A percentile compares a stretch with the other conserved stretches of the same genome.
Evolutionary conservation across 2,888 invertebrate species (phyloP).

Genomic region (Epinotia brunnichana): DNA sequence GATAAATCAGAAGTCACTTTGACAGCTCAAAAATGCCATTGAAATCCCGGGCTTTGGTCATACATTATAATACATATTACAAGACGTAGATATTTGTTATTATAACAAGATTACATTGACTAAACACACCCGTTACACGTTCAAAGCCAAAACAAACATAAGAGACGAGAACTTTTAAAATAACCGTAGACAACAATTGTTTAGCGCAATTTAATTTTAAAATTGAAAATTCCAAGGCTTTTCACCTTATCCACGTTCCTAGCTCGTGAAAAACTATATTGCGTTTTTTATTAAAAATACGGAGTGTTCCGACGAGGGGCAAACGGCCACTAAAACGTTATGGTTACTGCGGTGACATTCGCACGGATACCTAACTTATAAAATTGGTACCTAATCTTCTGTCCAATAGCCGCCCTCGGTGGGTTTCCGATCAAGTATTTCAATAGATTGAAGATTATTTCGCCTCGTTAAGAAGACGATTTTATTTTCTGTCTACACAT

Average conservation of each 20-base stretch:
- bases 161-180: slow-evolving; percentile 35
- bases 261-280: slow-evolving; percentile 75
- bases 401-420: slow-evolving; percentile 60
- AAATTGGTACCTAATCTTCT: slow-evolving; percentile 71
- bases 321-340: slow-evolving; percentile 80
- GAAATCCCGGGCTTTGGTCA: background rate
- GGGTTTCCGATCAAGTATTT: slow-evolving; percentile 63
- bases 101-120: background rate
- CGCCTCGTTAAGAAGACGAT: slow-evolving; percentile 53
- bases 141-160: slow-evolving; percentile 11
- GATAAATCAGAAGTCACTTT: no score
- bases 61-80: background rate
- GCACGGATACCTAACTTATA: slow-evolving; percentile 78
- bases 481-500: slow-evolving; percentile 56
- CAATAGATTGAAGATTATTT: slow-evolving; percentile 67
- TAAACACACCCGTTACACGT: background rate
- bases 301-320: slow-evolving; percentile 77
- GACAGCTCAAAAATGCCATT: no score
- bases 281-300: slow-evolving; percentile 79
- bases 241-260: slow-evolving; percentile 54
- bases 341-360: slow-evolving; percentile 80
- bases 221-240: slow-evolving; percentile 71
- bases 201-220: slow-evolving; percentile 65
- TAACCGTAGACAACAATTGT: slow-evolving; percentile 51
- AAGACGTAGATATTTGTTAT: background rate